Base-by-base conservation (phyloP, 2,113 vertebrate genomes). In the Thinocorus orbignyianus region DNA sequence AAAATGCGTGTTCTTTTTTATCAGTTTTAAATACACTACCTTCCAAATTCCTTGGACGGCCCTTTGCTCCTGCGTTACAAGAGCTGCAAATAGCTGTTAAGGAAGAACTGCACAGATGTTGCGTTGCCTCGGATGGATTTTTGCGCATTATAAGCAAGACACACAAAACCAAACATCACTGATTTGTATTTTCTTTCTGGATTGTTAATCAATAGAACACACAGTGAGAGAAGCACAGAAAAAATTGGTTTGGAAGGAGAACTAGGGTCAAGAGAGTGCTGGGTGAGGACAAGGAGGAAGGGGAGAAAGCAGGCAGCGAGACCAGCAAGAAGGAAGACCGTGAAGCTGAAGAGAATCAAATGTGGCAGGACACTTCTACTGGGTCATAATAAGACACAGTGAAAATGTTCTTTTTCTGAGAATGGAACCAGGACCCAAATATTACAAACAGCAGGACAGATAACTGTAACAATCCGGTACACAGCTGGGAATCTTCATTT, bases 91-190 rank as follows among this genome's bases (percentile, higher is more conserved):
- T 28, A 71, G 85, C 64, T 61, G 48, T 35, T 84, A 71, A 64
- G 1, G 2, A 88, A 77, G 58, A 88, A 10, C 69, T 24, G 73
- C 92, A 85, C 95, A 93, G 95, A 87, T 84, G 85, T 71, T 91
- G 41, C 65, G 3, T 54, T 58, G 44, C 39, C 86, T 44, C 49
- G 8, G 15, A 94, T 52, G 23, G 82, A 86, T 46, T 90, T 92
- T 44, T 78, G 42, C 9, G 6, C 69, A n/a, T 88, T 84, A 30
- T 33, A 81, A 82, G 44, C 13, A 25, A 83, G 69, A 80, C 15
- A 35, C 25, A 55, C 33, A 68, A 62, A 92, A 77, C 35, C 30
- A 92, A 86, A 80, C 64, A 35, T 62, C 48, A 73, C 44, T 18
- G 65, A 81, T 71, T 81, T 24, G 15, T 58, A 24, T 74, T 86